A percentile compares a stretch with the other conserved stretches of the same genome.
Conservation (phyloP, 2,888 invertebrate genomes). For the Patella caerulea region DNA sequence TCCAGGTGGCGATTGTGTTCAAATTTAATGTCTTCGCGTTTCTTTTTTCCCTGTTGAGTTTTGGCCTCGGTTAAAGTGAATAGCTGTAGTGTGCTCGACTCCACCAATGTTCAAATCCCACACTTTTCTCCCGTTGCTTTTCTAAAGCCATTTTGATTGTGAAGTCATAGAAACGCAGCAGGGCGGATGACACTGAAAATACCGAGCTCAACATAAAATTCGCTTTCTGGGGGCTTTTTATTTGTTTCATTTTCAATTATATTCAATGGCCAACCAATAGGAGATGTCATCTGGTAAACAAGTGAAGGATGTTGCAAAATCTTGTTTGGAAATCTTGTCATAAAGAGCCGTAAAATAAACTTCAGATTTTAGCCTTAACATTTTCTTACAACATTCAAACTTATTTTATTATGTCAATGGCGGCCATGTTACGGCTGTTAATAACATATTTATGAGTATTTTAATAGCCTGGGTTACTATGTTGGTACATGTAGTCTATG, state of each 20-base stretch:
- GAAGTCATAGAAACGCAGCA: conserved; percentile 8
- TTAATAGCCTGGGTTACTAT: too few relatives aligned
- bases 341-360: too few relatives aligned
- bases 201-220: conserved; percentile 1
- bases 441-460: too few relatives aligned
- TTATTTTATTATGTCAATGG: too few relatives aligned
- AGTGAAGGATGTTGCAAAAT: too few relatives aligned
- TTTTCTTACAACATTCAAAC: too few relatives aligned
- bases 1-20: not conserved
- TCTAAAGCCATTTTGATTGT: conserved; percentile 4
- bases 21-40: conserved; percentile 4
- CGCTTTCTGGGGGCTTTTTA: not conserved
- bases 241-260: not conserved
- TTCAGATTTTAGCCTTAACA: too few relatives aligned
- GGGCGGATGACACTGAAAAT: not conserved
- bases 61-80: not conserved
- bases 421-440: too few relatives aligned
- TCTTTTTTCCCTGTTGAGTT: conserved; percentile 1
- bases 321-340: too few relatives aligned
- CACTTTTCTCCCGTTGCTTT: not conserved
- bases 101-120: not conserved
- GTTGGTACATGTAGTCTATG: too few relatives aligned
- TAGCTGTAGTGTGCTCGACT: not conserved
- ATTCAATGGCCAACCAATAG: not conserved
- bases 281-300: too few relatives aligned